Percentiles rank a stretch among this genome's conserved stretches.
Evolutionary conservation across 2,113 vertebrate genomes (phyloP).

Genomic region (Callospermophilus lateralis): DNA sequence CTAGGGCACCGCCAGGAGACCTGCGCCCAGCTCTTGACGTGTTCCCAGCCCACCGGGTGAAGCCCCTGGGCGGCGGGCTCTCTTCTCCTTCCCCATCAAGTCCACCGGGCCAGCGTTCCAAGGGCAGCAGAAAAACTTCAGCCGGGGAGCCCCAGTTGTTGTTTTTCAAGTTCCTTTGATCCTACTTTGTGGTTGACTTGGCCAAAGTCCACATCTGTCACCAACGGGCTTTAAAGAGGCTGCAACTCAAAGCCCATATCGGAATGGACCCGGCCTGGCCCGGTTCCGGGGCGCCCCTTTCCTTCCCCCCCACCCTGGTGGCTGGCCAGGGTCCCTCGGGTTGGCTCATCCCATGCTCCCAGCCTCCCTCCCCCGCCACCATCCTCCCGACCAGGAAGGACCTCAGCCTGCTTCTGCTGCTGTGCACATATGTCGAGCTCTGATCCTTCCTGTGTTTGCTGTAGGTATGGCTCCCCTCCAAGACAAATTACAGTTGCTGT

Average conservation of each 20-base stretch:
- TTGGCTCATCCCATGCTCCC: background rate
- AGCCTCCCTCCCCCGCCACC: background rate
- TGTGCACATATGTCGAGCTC: slow-evolving; percentile 51
- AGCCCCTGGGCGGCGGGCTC: background rate
- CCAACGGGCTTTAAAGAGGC: slow-evolving; percentile 61
- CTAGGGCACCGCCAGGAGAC: background rate
- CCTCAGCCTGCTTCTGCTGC: slow-evolving; percentile 46
- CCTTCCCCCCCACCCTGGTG: background rate
- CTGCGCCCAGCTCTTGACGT: background rate
- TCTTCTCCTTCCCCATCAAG: background rate
- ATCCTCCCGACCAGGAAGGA: slow-evolving; percentile 50
- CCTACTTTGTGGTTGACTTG: slow-evolving; percentile 75
- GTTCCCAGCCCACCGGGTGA: background rate
- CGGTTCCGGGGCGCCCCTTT: background rate
- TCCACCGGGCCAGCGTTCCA: slow-evolving; percentile 40
- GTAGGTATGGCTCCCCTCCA: slow-evolving; percentile 77
- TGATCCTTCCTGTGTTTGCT: slow-evolving; percentile 82
- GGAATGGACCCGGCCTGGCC: slow-evolving; percentile 62
- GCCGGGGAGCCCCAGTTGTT: slow-evolving; percentile 50
- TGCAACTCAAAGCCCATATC: slow-evolving; percentile 36
- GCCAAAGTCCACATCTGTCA: slow-evolving; percentile 78
- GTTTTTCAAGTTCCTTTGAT: slow-evolving; percentile 74
- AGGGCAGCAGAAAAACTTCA: background rate
- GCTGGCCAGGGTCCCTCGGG: background rate
- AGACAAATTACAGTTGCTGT: slow-evolving; percentile 74